A percentile compares a stretch with the other conserved stretches of the same genome.
These are phyloP conservation scores for Sebastiscus tertius DNA, from an alignment of 2,797 vertebrate species.

Conservation along the genomic window DNA sequence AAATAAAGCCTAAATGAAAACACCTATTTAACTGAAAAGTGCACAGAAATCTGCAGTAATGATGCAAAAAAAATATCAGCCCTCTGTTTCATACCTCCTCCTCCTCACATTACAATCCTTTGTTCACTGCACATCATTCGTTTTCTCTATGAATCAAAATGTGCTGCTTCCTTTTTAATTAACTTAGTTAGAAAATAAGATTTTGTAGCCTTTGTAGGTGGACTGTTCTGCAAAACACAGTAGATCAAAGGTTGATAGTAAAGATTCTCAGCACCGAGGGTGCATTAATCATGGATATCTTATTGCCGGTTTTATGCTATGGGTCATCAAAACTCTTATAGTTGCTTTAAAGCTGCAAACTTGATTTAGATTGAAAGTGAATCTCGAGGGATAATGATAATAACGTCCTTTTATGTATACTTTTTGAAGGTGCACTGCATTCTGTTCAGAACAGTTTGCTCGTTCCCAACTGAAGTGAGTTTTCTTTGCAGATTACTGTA, in stretches of 20 bases:
- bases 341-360: not conserved
- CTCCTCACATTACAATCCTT: not conserved
- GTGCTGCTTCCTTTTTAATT: not conserved
- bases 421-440: not conserved
- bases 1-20: not conserved
- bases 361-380: not conserved
- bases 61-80: not conserved
- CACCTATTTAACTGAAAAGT: not conserved
- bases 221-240: not conserved
- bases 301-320: not conserved
- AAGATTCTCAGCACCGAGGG: not conserved
- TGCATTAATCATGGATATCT: not conserved
- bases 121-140: not conserved
- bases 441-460: conserved; percentile 4
- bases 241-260: not conserved
- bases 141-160: not conserved
- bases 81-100: not conserved
- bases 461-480: conserved; percentile 13
- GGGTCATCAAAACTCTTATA: not conserved
- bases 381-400: not conserved
- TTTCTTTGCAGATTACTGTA: conserved; percentile 15
- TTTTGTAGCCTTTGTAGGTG: not conserved
- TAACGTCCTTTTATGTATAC: not conserved
- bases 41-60: not conserved
- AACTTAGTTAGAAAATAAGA: not conserved